Evolutionary conservation across 2,797 vertebrate species (phyloP).

Genomic region (Carapus acus): DNA sequence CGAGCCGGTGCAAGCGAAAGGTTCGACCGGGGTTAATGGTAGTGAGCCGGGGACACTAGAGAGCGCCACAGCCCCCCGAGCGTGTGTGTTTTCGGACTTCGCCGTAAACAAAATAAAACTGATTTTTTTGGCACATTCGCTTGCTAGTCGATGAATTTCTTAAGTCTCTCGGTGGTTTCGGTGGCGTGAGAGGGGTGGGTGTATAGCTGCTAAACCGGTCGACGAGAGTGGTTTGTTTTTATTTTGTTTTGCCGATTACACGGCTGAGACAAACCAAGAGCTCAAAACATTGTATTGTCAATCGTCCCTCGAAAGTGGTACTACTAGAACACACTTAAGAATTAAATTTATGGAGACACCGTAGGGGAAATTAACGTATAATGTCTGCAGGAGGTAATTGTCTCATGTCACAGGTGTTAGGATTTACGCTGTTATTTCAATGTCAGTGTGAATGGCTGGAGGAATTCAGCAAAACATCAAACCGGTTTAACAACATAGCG

Average conservation of each 20-base stretch:
- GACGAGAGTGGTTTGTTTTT: constrained; percentile 35
- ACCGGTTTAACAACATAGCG: background rate
- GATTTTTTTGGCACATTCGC: background rate
- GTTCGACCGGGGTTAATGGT: constrained; percentile 56
- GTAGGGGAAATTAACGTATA: too few relatives aligned
- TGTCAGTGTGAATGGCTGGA: background rate
- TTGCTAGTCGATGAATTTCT: background rate
- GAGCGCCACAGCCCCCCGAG: constrained; percentile 68
- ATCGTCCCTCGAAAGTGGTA: too few relatives aligned
- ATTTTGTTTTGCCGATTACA: constrained; percentile 15
- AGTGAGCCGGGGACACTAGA: constrained; percentile 69
- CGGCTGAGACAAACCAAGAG: constrained; percentile 45
- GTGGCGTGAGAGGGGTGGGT: constrained; percentile 34
- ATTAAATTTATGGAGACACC: too few relatives aligned
- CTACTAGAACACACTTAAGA: too few relatives aligned
- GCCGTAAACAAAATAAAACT: constrained; percentile 18
- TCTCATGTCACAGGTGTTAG: background rate
- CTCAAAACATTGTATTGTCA: too few relatives aligned
- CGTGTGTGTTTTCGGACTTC: constrained; percentile 38
- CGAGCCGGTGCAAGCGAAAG: constrained; percentile 42
- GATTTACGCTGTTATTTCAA: background rate
- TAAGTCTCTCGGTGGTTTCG: constrained; percentile 28
- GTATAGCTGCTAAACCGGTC: constrained; percentile 63
- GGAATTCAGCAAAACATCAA: background rate
- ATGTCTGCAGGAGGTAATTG: background rate